phyloP scores from a whole-genome alignment of 2,888 invertebrate genomes.

The Troides aeacus region DNA sequence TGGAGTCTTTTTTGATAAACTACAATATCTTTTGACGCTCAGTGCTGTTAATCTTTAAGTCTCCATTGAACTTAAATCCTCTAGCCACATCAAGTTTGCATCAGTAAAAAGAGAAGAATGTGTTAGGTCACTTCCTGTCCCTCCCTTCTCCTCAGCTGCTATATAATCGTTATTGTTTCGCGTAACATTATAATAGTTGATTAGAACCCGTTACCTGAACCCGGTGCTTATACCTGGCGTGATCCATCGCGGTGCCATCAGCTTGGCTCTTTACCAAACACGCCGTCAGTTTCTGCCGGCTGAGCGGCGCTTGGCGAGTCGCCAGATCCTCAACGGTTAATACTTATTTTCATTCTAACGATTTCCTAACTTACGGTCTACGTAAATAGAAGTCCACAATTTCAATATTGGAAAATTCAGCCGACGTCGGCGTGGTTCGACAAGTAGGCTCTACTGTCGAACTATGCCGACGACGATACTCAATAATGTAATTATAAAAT shows the following conservation, averaged over 20 bases:
- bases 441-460: no score
- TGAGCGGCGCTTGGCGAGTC: slow-evolving; percentile 14
- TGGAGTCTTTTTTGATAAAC: no score
- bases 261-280: slow-evolving; percentile 27
- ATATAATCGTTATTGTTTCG: no score
- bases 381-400: slow-evolving; percentile 4
- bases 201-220: slow-evolving; percentile 21
- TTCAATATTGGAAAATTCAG: not conserved
- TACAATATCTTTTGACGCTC: no score
- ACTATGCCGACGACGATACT: no score
- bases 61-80: no score
- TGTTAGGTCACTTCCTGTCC: no score
- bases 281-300: slow-evolving; percentile 18
- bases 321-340: slow-evolving; percentile 14
- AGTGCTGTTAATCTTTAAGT: no score
- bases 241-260: slow-evolving; percentile 22
- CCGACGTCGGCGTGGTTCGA: not conserved
- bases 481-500: no score
- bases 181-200: not conserved
- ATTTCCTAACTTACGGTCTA: not conserved
- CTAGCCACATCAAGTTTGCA: no score
- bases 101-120: no score
- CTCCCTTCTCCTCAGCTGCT: no score
- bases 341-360: not conserved
- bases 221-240: slow-evolving; percentile 19